phyloP scores from a whole-genome alignment of 1,140 invertebrate species.

The Drosophila subpulchrella region DNA sequence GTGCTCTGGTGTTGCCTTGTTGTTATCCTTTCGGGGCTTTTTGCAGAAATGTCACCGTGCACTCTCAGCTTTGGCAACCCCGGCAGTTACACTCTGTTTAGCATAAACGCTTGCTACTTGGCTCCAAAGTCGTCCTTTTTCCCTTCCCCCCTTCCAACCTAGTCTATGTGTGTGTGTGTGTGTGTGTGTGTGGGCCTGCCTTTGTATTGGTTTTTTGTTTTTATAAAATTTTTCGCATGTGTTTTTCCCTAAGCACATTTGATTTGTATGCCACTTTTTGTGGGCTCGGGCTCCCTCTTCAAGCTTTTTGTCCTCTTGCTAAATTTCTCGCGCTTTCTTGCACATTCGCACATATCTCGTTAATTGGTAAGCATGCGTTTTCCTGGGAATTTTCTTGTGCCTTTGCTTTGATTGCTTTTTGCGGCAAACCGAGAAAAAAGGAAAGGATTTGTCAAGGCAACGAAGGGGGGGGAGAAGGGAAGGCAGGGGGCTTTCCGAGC shows the following conservation, averaged over 20 bases:
- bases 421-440: constrained; percentile 52
- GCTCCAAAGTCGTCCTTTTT: constrained; percentile 61
- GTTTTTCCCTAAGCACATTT: constrained; percentile 72
- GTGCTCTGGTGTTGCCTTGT: constrained; percentile 56
- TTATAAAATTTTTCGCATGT: constrained; percentile 67
- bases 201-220: constrained; percentile 71
- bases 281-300: background rate
- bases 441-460: constrained; percentile 68
- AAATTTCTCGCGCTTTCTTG: constrained; percentile 60
- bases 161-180: constrained; percentile 24
- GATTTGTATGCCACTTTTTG: constrained; percentile 75
- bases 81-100: constrained; percentile 83
- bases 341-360: constrained; percentile 72
- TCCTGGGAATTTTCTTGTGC: constrained; percentile 60
- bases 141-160: background rate
- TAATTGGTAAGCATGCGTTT: constrained; percentile 74
- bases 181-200: constrained; percentile 43
- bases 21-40: constrained; percentile 70
- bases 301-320: constrained; percentile 37
- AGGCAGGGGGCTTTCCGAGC: constrained; percentile 8
- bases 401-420: constrained; percentile 77
- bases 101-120: constrained; percentile 83
- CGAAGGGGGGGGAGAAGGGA: background rate
- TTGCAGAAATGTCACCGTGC: constrained; percentile 73
- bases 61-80: constrained; percentile 70